phyloP scores from a whole-genome alignment of 2,797 vertebrate genomes.

The Tarsius wallacei region DNA sequence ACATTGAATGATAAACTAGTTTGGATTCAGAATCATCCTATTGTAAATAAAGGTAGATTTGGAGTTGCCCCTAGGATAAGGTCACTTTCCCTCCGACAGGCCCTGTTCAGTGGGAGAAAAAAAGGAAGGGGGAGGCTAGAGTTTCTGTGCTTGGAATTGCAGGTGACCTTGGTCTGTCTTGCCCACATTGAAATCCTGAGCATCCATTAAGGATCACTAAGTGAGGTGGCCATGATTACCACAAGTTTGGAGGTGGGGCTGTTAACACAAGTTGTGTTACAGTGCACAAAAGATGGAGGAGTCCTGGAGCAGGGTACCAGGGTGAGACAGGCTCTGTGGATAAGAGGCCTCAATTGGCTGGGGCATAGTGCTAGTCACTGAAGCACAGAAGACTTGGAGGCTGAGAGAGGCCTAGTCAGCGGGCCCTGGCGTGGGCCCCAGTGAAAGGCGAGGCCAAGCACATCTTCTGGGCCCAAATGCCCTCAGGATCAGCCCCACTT shows the following conservation, averaged over 20 bases:
- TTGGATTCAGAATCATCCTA: slow-evolving; percentile 16
- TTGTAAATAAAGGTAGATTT: not conserved
- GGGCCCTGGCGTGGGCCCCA: not conserved
- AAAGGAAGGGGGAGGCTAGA: not conserved
- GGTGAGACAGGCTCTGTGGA: not conserved
- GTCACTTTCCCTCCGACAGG: not conserved
- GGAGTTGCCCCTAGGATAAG: not conserved
- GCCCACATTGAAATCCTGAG: not conserved
- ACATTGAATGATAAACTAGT: not conserved
- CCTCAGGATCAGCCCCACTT: not conserved
- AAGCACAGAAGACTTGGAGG: not conserved
- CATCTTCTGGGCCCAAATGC: not conserved
- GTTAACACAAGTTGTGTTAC: not conserved
- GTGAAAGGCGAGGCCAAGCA: not conserved
- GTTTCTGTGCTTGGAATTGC: not conserved
- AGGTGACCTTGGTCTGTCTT: not conserved
- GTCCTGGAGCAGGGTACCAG: not conserved
- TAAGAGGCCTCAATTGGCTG: not conserved
- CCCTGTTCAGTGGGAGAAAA: slow-evolving; percentile 37
- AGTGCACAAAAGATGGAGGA: not conserved
- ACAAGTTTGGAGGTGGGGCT: not conserved
- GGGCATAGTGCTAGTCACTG: not conserved
- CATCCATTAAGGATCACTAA: not conserved
- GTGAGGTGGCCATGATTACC: not conserved
- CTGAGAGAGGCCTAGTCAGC: not conserved